Evolutionary conservation across 2,888 invertebrate species (phyloP), one percentile per base, ranked within the genome.

Genomic region (Carpatolechia fugitivella): DNA sequence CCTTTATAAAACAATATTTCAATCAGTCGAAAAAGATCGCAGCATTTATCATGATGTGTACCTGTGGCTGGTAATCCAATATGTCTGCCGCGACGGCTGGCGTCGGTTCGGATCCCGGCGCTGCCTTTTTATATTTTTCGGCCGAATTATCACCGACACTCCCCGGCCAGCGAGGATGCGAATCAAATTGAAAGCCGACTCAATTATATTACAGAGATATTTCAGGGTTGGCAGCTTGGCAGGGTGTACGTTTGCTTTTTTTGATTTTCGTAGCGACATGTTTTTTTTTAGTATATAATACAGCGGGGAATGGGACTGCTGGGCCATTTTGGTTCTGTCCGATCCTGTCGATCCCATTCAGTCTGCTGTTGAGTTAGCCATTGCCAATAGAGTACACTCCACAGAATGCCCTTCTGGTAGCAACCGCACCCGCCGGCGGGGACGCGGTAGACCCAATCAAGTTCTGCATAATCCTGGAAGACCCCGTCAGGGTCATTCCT

Each of bases 101-200:
- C 76, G 30, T 11, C 44, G 47, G 31, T 24, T 35, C 20, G 11
- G 20, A 33, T 79, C 82, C 69, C 78, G 74, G 76, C 76, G 65
- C 72, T 69, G 76, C 76, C 85, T 85, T 90, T 87, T 87, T 89
- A 89, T 89, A 88, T 89, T 88, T 90, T 87, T 85, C 84, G 82
- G 81, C 70, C 82, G 88, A 89, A 89, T 89, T 88, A 89, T 86
- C 88, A 85, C 87, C 82, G 88, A 89, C 89, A 85, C 88, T 79
- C 79, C 70, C 76, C 78, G 74, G 69, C 72, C 70, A 80, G 80
- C 82, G 82, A 77, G 85, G 84, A 85, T 82, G 82, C 78, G 89
- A 88, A 88, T 89, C 89, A 88, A 89, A 89, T 89, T 89, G 89
- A 90, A 89, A 88, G 88, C 85, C 79, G 82, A 83, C 86, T 89